Percentiles rank a stretch among this genome's conserved stretches.
phyloP scores from a whole-genome alignment of 2,888 invertebrate species.

The Heliconius sara region DNA sequence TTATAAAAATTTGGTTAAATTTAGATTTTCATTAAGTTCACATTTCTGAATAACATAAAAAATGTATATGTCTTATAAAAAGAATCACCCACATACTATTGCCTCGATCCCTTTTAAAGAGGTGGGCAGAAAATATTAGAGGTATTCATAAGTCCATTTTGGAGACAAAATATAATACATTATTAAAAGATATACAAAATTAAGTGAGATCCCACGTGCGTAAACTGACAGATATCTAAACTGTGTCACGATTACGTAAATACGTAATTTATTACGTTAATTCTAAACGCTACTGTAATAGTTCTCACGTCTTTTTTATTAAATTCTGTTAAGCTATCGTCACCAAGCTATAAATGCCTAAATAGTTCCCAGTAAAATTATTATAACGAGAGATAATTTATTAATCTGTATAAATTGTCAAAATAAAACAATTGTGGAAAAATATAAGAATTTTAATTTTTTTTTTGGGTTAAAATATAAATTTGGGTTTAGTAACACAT shows the following conservation, averaged over 20 bases:
- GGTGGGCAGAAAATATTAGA: neutral
- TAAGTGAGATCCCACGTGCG: neutral
- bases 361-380: neutral
- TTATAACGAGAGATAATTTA: neutral
- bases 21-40: neutral
- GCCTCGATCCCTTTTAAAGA: neutral
- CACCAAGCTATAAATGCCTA: too few relatives aligned
- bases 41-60: neutral
- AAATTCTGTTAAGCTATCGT: too few relatives aligned
- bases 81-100: neutral
- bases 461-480: too few relatives aligned
- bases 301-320: neutral
- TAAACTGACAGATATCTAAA: neutral
- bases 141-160: neutral
- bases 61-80: neutral
- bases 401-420: too few relatives aligned
- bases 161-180: neutral
- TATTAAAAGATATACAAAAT: neutral
- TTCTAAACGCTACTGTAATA: conserved; percentile 3
- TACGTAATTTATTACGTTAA: neutral
- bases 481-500: too few relatives aligned
- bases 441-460: too few relatives aligned
- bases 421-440: too few relatives aligned
- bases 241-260: neutral
- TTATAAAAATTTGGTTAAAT: neutral